A percentile compares a stretch with the other conserved stretches of the same genome.
These are phyloP conservation scores for Phlogophora meticulosa DNA, from an alignment of 2,888 invertebrate species.

Conservation along the genomic window DNA sequence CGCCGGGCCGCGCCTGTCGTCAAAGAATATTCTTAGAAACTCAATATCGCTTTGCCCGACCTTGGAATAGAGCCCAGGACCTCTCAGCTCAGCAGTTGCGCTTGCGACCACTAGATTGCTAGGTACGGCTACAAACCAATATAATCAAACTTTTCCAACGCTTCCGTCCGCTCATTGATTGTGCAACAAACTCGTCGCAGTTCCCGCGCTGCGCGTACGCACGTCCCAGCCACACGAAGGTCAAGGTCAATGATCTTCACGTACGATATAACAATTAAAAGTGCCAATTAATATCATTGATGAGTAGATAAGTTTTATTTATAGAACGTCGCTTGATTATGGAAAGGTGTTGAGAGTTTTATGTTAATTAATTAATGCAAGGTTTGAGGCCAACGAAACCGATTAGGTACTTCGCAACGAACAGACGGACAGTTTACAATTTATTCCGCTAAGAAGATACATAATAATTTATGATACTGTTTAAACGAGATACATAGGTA, in stretches of 20 bases:
- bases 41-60: no score
- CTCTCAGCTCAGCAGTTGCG: no score
- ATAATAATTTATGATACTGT: no score
- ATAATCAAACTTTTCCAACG: background rate
- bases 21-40: no score
- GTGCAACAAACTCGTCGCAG: slow-evolving; percentile 16
- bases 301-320: slow-evolving; percentile 1
- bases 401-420: no score
- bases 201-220: slow-evolving; percentile 5
- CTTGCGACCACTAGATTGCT: no score
- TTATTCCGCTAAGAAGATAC: background rate
- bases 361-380: background rate
- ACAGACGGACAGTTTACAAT: background rate
- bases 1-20: no score
- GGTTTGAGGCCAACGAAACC: slow-evolving; percentile 14
- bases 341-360: background rate
- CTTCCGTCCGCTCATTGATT: background rate
- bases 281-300: slow-evolving; percentile 23
- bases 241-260: slow-evolving; percentile 36
- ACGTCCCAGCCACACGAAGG: slow-evolving; percentile 31
- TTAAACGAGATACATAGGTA: no score
- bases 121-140: no score
- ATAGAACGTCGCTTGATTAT: slow-evolving; percentile 2
- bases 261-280: slow-evolving; percentile 43
- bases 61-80: no score